Evolutionary conservation across 1,140 invertebrate genomes (phyloP), one percentile per base, ranked within the genome.

Genomic region (Anastatus disparis): DNA sequence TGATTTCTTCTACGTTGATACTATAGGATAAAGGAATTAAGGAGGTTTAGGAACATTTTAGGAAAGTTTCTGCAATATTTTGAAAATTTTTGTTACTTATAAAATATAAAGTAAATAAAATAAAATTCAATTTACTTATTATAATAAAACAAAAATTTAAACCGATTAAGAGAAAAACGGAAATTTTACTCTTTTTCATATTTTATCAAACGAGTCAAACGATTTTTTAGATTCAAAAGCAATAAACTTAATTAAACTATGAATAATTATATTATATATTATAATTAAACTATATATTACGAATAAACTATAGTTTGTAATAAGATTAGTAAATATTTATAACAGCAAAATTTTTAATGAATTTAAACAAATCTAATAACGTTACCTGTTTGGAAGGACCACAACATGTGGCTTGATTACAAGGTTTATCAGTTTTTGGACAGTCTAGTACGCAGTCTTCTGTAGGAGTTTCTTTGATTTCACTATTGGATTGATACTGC

Each of bases 321-420:
- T n/a, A n/a, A n/a, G n/a, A n/a, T n/a, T n/a, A n/a, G n/a, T 29
- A 10, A 31, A 31, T 55, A 1, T 1, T 55, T 15, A 31, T 29
- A n/a, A n/a, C 17, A 42, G 6, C 9, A n/a, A 27, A 27, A n/a
- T n/a, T n/a, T n/a, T n/a, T n/a, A n/a, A n/a, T n/a, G n/a, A n/a
- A n/a, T n/a, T n/a, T 26, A 52, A 59, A 17, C 20, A 22, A 20
- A 50, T 61, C 27, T 1, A 40, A 40, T 24, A 31, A 55, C 78
- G 74, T 82, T 84, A 90, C 89, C 84, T 90, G 88, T 84, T 90
- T 91, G 15, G 90, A 90, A 59, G 89, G 89, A 26, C 90, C 90
- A 76, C 94, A 96, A 79, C 94, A 95, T 1, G 94, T 95, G 17
- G 93, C 92, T 75, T 93, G 91, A 75, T 93, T 91, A 79, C 94